Evolutionary conservation across 2,113 vertebrate genomes (phyloP), one percentile per base, ranked within the genome.

Genomic region (Arothron firmamentum): DNA sequence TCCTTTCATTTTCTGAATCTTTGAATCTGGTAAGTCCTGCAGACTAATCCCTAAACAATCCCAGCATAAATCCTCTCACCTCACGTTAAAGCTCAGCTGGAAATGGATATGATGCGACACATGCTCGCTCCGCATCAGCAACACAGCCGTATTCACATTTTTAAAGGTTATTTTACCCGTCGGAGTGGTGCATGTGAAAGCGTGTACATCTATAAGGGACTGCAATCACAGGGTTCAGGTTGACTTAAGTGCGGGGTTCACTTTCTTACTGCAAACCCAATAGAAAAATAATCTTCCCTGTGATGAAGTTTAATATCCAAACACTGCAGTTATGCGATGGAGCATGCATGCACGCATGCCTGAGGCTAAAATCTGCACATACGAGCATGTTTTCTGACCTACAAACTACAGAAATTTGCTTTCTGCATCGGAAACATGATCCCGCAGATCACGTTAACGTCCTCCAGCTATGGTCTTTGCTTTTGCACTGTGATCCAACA

Each of bases 41-140:
- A 38, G 61, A 67, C 74, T 91, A 91, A 90, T 91, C 86, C 87
- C 78, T 23, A 31, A 85, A 86, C 84, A 90, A 89, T 86, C 83
- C 72, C 52, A 15, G 46, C 59, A 74, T 84, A 79, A 85, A 81
- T 85, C 82, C 81, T 70, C 64, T 66, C 76, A 79, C 75, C 75
- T 84, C 78, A 86, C 69, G 54, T 85, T 79, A 63, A 45, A 48
- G 69, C 73, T 83, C 66, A 67, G 65, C 71, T 48, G 57, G 72
- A 75, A 63, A 83, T 70, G 54, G 64, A 74, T 82, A 83, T 80
- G 77, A 85, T 83, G 67, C 52, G 80, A 87, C 70, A 59, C 16
- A 56, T 51, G 61, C 63, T 75, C 57, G 67, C 52, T 71, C 56
- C 55, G 23, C 52, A 21, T 46, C 38, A 19, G 15, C 18, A 56